Base-by-base conservation (phyloP, 2,888 invertebrate genomes). In the Nineta flava region DNA sequence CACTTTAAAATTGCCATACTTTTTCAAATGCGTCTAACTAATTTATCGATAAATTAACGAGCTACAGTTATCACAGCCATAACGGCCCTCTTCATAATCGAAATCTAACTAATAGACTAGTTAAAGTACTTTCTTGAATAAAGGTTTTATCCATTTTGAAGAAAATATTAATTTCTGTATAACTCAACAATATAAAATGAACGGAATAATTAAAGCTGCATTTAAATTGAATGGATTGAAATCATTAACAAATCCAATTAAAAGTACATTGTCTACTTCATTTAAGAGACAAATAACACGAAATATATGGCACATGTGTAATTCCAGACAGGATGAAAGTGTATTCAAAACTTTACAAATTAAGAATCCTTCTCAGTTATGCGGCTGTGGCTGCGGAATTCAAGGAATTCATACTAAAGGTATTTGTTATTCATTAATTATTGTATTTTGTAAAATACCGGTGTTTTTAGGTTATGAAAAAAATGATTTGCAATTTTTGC, bases 401-500 rank as follows among this genome's bases (percentile, higher is more conserved):
- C 73, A 76, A 59, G 70, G 70, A 35, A 64, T 79, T 19, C 83
- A 84, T 59, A 83, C 79, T 1, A 85, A 84, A 77, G 81, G 84
- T 84, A 73, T 26, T n/a, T 26, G 38, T 42, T 19, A 16, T 13
- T 32, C 40, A 48, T 32, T 17, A 21, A 17, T 34, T 48, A 19
- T 42, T 38, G 32, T 21, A 19, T n/a, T 48, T 44, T 40, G 6
- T 15, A 13, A 6, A 1, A 5, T 10, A 15, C 38, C 38, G 38
- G 38, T 38, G 7, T 32, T 46, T 15, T 57, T 63, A 35, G 58
- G 91, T 90, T 85, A 58, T 91, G 91, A 64, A 76, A 81, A 55
- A 91, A 92, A 62, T 71, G 96, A 47, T 83, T 88, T 0, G 88
- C 91, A 62, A 96, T 95, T 63, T 70, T 97, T 26, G 13, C 32